Conservation (phyloP, 2,888 invertebrate species). For the Prenolepis imparis region DNA sequence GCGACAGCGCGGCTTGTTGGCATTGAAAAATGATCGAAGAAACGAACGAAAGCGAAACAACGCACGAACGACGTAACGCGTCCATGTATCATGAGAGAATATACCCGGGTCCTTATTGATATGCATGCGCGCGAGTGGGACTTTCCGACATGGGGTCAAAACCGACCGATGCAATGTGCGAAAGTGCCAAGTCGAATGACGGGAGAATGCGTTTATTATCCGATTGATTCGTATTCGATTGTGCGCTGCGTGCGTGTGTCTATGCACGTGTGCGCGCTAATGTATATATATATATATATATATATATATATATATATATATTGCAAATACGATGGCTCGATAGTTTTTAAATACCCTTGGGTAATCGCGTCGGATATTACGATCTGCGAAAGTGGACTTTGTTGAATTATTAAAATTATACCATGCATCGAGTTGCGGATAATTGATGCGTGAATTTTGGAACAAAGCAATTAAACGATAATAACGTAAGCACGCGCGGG, state of each 20-base stretch:
- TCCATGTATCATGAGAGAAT: constrained; percentile 32
- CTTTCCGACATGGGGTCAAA: background rate
- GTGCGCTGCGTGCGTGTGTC: background rate
- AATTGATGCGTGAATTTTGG: constrained; percentile 67
- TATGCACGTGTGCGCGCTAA: background rate
- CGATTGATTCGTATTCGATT: constrained; percentile 20
- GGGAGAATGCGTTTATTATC: constrained; percentile 4
- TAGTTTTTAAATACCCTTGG: constrained; percentile 18
- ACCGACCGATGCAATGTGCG: constrained; percentile 6
- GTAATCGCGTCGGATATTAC: constrained; percentile 23
- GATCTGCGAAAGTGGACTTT: constrained; percentile 18
- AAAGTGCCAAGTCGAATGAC: background rate
- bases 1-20: constrained; percentile 27
- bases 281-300: background rate
- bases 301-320: background rate
- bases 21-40: constrained; percentile 47
- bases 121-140: constrained; percentile 26
- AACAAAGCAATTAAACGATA: constrained; percentile 66
- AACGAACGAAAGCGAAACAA: constrained; percentile 49
- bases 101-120: constrained; percentile 35
- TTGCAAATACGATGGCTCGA: background rate
- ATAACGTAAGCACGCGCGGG: constrained; percentile 57
- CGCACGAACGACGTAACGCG: background rate
- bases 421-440: constrained; percentile 29
- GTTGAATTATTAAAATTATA: constrained; percentile 42